Conservation (phyloP, 2,888 invertebrate species). For the Catocala sponsa region DNA sequence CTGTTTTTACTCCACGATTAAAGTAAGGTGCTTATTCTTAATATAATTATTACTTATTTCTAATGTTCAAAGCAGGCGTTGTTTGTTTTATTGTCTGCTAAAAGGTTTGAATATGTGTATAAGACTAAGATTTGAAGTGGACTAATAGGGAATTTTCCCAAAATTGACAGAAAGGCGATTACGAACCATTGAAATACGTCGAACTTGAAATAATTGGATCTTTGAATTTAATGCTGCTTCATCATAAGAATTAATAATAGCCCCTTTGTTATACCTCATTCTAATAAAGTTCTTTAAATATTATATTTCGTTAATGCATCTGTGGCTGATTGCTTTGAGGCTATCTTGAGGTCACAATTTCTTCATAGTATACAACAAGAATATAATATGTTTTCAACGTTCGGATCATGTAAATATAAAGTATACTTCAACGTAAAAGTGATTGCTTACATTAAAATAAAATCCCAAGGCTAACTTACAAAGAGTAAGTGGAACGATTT, state of each 20-base stretch:
- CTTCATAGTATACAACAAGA: background rate
- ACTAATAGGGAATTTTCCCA: constrained; percentile 30
- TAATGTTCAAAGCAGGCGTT: background rate
- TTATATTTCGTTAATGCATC: constrained; percentile 3
- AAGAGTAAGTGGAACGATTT: too few species aligned
- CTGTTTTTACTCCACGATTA: too few species aligned
- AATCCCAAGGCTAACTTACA: too few species aligned
- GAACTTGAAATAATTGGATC: constrained; percentile 48
- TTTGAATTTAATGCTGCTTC: constrained; percentile 47
- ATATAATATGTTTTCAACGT: too few species aligned
- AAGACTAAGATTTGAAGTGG: constrained; percentile 22
- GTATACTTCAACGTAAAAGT: too few species aligned
- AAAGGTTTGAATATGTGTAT: constrained; percentile 14
- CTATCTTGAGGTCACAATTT: background rate
- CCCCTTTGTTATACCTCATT: constrained; percentile 17
- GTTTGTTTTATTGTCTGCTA: background rate
- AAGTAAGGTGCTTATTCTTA: too few species aligned
- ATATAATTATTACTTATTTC: too few species aligned
- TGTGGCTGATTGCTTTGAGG: background rate
- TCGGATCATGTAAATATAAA: too few species aligned
- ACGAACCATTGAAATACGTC: constrained; percentile 42
- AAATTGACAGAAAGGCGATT: constrained; percentile 45
- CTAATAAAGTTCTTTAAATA: constrained; percentile 19
- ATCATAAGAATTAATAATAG: constrained; percentile 40
- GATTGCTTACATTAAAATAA: too few species aligned